A percentile compares a stretch with the other conserved stretches of the same genome.
phyloP scores from a whole-genome alignment of 2,797 vertebrate species.

The Lithobates sylvaticus region DNA sequence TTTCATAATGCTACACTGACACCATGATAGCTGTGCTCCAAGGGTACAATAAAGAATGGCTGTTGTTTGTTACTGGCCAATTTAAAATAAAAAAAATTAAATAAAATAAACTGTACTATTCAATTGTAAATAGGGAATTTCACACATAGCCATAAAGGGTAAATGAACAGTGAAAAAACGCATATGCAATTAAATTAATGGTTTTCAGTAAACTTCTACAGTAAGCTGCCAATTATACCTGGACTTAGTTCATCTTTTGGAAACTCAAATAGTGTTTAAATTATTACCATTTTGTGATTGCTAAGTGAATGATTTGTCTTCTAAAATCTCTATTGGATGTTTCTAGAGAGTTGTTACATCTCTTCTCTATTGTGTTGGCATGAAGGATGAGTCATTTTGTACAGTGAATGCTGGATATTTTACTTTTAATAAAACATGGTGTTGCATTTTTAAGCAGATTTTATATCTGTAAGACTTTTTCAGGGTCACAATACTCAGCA shows the following conservation, averaged over 20 bases:
- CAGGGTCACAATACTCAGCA: background rate
- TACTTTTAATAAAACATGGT: background rate
- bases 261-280: background rate
- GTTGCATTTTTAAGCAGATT: background rate
- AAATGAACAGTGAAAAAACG: background rate
- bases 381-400: background rate
- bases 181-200: slow-evolving; percentile 10
- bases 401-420: background rate
- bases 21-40: background rate
- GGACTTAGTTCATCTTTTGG: background rate
- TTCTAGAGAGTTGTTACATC: background rate
- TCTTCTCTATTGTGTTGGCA: background rate
- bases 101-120: background rate
- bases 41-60: background rate
- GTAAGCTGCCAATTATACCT: slow-evolving; percentile 16
- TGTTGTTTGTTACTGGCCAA: slow-evolving; percentile 2
- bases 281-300: slow-evolving; percentile 9
- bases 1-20: background rate
- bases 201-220: background rate
- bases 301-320: background rate
- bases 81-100: background rate
- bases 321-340: background rate
- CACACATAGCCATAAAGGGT: background rate
- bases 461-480: background rate
- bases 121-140: slow-evolving; percentile 6